Base-by-base conservation (phyloP, 2,888 invertebrate genomes). In the Netelia fuscicornis region DNA sequence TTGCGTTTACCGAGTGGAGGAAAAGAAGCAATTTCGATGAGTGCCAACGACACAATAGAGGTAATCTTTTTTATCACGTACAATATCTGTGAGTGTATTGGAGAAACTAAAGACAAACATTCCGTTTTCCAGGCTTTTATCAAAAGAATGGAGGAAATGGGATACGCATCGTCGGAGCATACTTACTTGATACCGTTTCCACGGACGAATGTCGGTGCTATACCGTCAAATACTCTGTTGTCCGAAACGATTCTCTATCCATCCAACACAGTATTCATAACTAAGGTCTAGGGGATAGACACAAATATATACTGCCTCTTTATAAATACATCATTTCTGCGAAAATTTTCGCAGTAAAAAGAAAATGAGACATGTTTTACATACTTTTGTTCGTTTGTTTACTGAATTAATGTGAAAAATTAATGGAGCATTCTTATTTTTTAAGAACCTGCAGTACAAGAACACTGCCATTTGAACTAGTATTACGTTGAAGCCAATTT, bases 211-310 rank as follows among this genome's bases (percentile, higher is more conserved):
- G 89, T 94, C 23, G 93, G 92, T 20, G 90, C 91, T 13, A 88
- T 93, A 17, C 89, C 93, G 11, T 87, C 89, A 13, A 87, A 91
- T 78, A 90, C 89, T 58, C 89, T 85, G 70, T 85, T 94, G 20
- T 90, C 90, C 52, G 93, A 94, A 10, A 93, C 93, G 13, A 91
- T 94, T 78, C 88, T 94, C 25, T 93, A 90, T 89, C 93, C 93
- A 81, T 92, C 93, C 13, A 94, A 93, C 75, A 94, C 93, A 87
- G 91, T 94, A 90, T 93, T 94, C 79, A 94, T 94, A 85, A 92
- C 93, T 72, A 93, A 93, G 84, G 91, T 93, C 89, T 92, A 93
- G 89, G 64, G 44, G n/a, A 54, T n/a, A 20, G 62, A 65, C 71
- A 13, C 17, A 72, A 13, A 44, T 13, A 68, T 58, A 62, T 48